A percentile compares a stretch with the other conserved stretches of the same genome.
Conservation (phyloP, 2,797 vertebrate genomes). For the Xerus rutilus region DNA sequence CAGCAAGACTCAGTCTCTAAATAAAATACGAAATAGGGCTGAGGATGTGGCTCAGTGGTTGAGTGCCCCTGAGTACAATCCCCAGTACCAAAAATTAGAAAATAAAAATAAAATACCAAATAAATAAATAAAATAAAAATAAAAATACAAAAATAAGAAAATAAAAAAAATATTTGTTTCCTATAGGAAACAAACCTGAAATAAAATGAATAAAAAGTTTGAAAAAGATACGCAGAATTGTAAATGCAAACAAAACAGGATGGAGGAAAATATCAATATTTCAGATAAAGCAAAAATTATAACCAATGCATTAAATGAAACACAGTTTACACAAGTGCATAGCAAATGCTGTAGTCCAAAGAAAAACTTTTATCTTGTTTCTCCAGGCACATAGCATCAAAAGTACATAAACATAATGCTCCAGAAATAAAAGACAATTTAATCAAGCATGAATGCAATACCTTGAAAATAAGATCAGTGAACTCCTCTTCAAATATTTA, state of each 20-base stretch:
- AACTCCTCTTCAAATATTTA: slow-evolving; percentile 52
- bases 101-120: too few species aligned
- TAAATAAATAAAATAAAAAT: background rate
- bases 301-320: background rate
- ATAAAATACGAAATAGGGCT: too few species aligned
- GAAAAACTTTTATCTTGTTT: background rate
- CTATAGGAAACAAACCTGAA: slow-evolving; percentile 1
- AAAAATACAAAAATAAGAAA: too few species aligned
- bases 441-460: background rate
- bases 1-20: too few species aligned
- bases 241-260: slow-evolving; percentile 1
- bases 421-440: slow-evolving; percentile 29
- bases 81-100: too few species aligned
- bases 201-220: slow-evolving; percentile 5
- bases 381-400: background rate
- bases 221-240: background rate
- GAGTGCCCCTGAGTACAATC: too few species aligned
- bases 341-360: background rate
- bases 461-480: background rate
- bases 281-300: background rate
- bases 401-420: slow-evolving; percentile 27
- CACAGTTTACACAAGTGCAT: background rate
- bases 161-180: background rate
- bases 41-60: too few species aligned
- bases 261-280: background rate